These are phyloP conservation scores for Melanostigma gelatinosum DNA, from an alignment of 2,113 vertebrate species.

Conservation along the genomic window DNA sequence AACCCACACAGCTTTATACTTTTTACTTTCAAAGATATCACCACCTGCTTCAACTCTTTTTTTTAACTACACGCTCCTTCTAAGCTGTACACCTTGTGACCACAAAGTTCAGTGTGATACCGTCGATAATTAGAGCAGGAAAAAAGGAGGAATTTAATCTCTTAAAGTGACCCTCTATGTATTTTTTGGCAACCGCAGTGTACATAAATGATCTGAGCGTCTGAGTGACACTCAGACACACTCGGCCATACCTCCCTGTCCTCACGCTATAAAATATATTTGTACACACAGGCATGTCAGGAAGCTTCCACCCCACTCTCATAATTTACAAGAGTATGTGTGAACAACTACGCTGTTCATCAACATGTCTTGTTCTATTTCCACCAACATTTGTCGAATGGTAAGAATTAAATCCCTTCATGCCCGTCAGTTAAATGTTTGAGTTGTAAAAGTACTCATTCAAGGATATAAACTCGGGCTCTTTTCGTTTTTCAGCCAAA, in stretches of 20 bases:
- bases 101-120: neutral
- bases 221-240: neutral
- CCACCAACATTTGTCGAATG: neutral
- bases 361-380: conserved; percentile 2
- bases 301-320: conserved; percentile 7
- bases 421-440: neutral
- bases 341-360: conserved; percentile 20
- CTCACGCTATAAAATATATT: conserved; percentile 46
- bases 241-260: conserved; percentile 26
- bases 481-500: neutral
- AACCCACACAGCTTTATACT: neutral
- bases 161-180: neutral
- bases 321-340: conserved; percentile 17
- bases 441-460: neutral
- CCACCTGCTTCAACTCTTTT: neutral
- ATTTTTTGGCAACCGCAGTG: neutral
- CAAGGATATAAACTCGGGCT: neutral
- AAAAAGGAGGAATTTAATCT: conserved; percentile 15
- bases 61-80: neutral
- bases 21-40: conserved; percentile 29
- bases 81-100: neutral
- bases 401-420: neutral
- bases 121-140: neutral
- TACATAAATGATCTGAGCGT: neutral
- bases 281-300: conserved; percentile 24